These are phyloP conservation scores for Tortricodes alternella DNA, from an alignment of 2,888 invertebrate species.

Conservation along the genomic window DNA sequence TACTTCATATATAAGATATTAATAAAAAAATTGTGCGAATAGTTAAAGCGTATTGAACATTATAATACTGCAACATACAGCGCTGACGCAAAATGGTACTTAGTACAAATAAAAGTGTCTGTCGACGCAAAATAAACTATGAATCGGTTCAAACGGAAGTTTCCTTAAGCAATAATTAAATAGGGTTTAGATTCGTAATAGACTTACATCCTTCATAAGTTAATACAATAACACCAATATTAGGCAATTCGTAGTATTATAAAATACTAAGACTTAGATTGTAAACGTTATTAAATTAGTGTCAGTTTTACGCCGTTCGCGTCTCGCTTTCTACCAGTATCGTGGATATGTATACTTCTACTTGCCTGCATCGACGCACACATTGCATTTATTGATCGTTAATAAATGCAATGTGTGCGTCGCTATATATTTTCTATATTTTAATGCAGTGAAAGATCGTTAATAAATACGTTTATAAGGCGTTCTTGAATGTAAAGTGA, in stretches of 20 bases:
- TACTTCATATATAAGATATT: too few species aligned
- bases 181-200: slow-evolving; percentile 24
- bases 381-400: not conserved
- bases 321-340: not conserved
- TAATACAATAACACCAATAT: slow-evolving; percentile 25
- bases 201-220: slow-evolving; percentile 30
- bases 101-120: slow-evolving; percentile 28
- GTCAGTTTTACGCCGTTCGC: not conserved
- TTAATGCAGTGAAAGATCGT: not conserved
- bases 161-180: slow-evolving; percentile 27
- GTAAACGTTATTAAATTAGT: slow-evolving; percentile 6
- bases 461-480: not conserved
- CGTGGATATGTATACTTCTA: not conserved
- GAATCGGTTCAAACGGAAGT: not conserved
- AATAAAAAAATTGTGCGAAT: too few species aligned
- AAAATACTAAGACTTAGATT: slow-evolving; percentile 24
- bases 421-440: not conserved
- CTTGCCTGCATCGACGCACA: not conserved
- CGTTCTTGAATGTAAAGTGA: not conserved
- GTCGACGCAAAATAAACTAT: slow-evolving; percentile 7
- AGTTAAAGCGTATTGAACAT: not conserved
- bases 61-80: not conserved
- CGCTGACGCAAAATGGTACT: slow-evolving; percentile 28
- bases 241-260: slow-evolving; percentile 27
- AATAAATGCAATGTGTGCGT: too few species aligned